phyloP scores from a whole-genome alignment of 1,140 invertebrate species.

The Pissodes strobi region DNA sequence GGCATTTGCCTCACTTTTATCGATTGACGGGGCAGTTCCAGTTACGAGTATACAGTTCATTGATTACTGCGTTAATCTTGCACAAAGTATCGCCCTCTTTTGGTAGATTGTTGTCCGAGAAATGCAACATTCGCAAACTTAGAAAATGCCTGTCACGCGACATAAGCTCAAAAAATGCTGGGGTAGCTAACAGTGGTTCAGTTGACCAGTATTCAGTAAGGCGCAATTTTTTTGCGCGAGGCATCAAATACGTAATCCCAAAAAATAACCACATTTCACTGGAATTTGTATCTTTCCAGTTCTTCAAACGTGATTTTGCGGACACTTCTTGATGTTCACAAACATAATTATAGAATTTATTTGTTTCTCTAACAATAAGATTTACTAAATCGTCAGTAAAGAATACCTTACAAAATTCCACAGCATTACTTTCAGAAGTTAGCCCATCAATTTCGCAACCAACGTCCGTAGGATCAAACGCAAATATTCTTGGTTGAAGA shows the following conservation, averaged over 20 bases:
- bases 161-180: background rate
- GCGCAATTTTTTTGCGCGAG: background rate
- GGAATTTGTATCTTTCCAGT: background rate
- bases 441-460: background rate
- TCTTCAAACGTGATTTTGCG: background rate
- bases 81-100: background rate
- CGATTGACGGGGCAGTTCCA: too few relatives aligned
- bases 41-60: too few relatives aligned
- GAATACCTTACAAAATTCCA: background rate
- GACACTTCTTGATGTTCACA: too few relatives aligned
- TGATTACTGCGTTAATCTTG: too few relatives aligned
- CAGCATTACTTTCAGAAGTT: background rate
- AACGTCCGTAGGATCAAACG: background rate
- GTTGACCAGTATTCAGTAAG: background rate
- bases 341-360: background rate
- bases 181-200: background rate
- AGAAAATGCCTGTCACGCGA: background rate
- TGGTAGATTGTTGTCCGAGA: background rate
- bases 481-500: background rate
- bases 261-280: background rate
- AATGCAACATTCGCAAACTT: background rate
- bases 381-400: too few relatives aligned
- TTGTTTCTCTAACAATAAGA: background rate
- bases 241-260: background rate
- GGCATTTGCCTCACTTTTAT: too few relatives aligned